phyloP scores from a whole-genome alignment of 2,797 vertebrate genomes.

The Microcaecilia unicolor region DNA sequence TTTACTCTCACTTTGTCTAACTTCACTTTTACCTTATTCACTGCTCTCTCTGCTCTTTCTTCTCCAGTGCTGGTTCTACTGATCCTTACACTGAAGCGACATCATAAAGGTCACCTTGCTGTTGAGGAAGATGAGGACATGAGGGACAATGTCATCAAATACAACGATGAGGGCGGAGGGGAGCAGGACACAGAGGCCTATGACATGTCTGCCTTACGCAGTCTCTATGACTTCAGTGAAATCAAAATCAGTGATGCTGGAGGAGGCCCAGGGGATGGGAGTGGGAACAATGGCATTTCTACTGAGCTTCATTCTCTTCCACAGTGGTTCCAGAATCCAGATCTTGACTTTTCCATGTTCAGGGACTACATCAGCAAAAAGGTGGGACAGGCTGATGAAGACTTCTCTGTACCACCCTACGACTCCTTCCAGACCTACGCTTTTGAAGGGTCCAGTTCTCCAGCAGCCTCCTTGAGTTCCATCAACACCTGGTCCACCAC shows the following conservation, averaged over 20 bases:
- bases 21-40: slow-evolving; percentile 12
- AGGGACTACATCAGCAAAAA: slow-evolving; percentile 93
- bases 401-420: slow-evolving; percentile 88
- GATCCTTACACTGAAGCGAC: slow-evolving; percentile 88
- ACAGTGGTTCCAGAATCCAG: slow-evolving; percentile 73
- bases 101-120: slow-evolving; percentile 86
- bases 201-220: slow-evolving; percentile 94
- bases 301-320: slow-evolving; percentile 68
- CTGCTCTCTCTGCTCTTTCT: background rate
- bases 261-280: slow-evolving; percentile 9
- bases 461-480: slow-evolving; percentile 87
- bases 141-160: slow-evolving; percentile 98
- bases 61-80: slow-evolving; percentile 81
- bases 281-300: background rate
- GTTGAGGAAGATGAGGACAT: slow-evolving; percentile 95
- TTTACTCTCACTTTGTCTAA: too few species aligned
- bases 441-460: slow-evolving; percentile 85
- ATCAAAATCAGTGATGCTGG: slow-evolving; percentile 70
- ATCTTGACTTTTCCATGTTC: slow-evolving; percentile 86
- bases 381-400: slow-evolving; percentile 87
- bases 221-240: slow-evolving; percentile 92
- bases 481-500: slow-evolving; percentile 88
- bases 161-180: slow-evolving; percentile 94
- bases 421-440: slow-evolving; percentile 98
- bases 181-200: slow-evolving; percentile 98